phyloP scores from a whole-genome alignment of 2,797 vertebrate species.

The Oreochromis mossambicus region DNA sequence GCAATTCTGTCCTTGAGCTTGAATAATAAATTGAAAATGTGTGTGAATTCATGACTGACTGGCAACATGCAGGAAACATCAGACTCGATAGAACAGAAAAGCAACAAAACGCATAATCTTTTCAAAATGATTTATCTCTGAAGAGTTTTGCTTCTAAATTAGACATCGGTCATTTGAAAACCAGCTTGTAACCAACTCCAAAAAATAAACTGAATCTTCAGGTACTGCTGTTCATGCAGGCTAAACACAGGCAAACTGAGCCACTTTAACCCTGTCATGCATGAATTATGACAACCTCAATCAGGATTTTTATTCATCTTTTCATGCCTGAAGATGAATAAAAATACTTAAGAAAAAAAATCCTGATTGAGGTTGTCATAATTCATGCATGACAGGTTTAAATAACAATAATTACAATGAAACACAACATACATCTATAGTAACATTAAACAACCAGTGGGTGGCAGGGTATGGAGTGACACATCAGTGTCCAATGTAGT shows the following conservation, averaged over 20 bases:
- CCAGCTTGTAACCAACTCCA: neutral
- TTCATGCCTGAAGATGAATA: neutral
- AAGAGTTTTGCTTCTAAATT: neutral
- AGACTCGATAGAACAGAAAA: neutral
- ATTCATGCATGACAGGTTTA: neutral
- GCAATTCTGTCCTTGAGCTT: constrained; percentile 42
- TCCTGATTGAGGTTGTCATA: neutral
- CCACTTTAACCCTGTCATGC: neutral
- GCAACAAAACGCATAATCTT: neutral
- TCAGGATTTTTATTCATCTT: neutral
- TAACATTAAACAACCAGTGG: neutral
- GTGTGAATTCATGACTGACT: constrained; percentile 26
- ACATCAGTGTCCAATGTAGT: neutral
- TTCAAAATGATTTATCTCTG: neutral
- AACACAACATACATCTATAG: neutral
- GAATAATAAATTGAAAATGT: constrained; percentile 41
- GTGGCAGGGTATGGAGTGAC: neutral
- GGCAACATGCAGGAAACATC: constrained; percentile 5
- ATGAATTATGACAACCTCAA: neutral
- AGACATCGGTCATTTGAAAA: neutral
- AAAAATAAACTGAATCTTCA: neutral
- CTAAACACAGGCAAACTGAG: neutral
- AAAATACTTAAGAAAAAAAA: neutral
- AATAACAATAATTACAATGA: neutral
- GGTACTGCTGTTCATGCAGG: neutral